Evolutionary conservation across 2,888 invertebrate genomes (phyloP), one percentile per base, ranked within the genome.

Genomic region (Ormyrus labotus): DNA sequence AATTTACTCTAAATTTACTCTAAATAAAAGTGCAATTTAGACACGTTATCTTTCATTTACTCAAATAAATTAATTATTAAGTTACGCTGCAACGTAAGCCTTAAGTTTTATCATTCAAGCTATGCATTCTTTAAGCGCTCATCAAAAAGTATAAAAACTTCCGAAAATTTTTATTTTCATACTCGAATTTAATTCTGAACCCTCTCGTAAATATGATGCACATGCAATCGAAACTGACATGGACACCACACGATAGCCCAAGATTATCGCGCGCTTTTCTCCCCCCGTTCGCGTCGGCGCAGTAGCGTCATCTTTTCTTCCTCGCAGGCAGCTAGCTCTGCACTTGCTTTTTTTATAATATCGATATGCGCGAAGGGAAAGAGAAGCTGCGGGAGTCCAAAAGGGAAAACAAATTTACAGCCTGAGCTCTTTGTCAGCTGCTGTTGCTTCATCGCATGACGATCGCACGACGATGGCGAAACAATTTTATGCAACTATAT

Each of bases 231-330:
- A 51, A 45, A 45, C 45, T 60, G 50, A 48, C 61, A 51, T 61
- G 57, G 34, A 34, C 34, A 34, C 34, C 34, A 34, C 34, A 34
- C 4, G 34, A 34, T 34, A 47, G 55, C 47, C 68, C 10, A 53
- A 68, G 68, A 73, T 64, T 34, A 64, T 63, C 73, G 73, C 73
- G 73, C 73, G 73, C 64, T 73, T 73, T 73, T 72, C 61, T 63
- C 8, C 6, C 19, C n/a, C 8, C 63, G 45, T 47, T 50, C 7
- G 64, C 73, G 64, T 7, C 9, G 5, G 47, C 19, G 19, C 2
- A 53, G 47, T 67, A 67, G 19, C 34, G 9, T 13, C 13, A 7
- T n/a, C 6, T 57, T 68, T 68, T 11, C 7, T 0, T 45, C 50
- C 13, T 13, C 34, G 34, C 34, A 4, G 34, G 34, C 34, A 34